Percentiles rank a stretch among this genome's conserved stretches.
Evolutionary conservation across 2,113 vertebrate genomes (phyloP).

Genomic region (Actenoides lindsayi): DNA sequence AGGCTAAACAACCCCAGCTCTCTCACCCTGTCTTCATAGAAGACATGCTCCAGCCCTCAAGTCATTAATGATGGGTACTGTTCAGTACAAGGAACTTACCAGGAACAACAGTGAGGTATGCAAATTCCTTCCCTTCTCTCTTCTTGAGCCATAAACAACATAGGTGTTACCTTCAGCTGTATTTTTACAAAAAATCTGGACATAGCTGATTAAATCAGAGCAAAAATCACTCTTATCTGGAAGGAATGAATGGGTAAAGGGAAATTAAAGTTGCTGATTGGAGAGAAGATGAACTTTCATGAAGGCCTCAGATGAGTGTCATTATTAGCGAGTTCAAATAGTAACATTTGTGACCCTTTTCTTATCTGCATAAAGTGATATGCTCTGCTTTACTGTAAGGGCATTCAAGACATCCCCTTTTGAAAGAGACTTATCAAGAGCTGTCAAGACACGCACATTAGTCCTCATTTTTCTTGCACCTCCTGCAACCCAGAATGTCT

Average conservation of each 20-base stretch:
- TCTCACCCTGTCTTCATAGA: background rate
- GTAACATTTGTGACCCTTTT: background rate
- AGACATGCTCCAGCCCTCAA: background rate
- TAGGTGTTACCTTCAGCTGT: background rate
- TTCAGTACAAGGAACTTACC: background rate
- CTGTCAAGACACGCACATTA: background rate
- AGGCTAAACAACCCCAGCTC: background rate
- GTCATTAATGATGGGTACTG: background rate
- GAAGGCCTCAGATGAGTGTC: background rate
- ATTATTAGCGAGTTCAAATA: background rate
- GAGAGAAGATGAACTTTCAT: background rate
- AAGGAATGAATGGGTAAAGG: background rate
- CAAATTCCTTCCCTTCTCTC: background rate
- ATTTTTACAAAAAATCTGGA: background rate
- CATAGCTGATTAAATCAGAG: background rate
- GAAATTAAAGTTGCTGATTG: background rate
- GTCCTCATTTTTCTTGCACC: background rate
- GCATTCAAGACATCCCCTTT: background rate
- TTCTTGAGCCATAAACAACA: background rate
- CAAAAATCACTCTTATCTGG: background rate
- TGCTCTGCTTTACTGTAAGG: background rate
- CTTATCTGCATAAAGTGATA: background rate
- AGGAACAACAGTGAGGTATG: background rate
- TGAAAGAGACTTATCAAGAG: background rate
- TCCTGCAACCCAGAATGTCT: background rate